Evolutionary conservation across 2,888 invertebrate genomes (phyloP), one percentile per base, ranked within the genome.

Genomic region (Alitta virens): DNA sequence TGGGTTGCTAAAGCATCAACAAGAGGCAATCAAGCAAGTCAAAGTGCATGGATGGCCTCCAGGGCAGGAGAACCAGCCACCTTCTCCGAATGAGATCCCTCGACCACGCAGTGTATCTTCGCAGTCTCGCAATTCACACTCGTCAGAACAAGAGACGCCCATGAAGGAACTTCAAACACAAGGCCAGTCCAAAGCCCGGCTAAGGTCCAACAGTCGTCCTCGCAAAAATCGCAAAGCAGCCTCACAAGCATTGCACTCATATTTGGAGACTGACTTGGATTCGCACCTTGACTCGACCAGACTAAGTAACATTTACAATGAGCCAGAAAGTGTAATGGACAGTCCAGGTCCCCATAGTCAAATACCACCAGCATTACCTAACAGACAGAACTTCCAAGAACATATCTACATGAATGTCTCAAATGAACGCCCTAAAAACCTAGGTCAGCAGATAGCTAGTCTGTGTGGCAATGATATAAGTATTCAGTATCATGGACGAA

Each of bases 401-500:
- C 46, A n/a, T 7, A n/a, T 46, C n/a, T 46, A 46, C 21, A 21
- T 18, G 46, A 46, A 46, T 16, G 7, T 46, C 7, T 7, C 33
- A 5, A 33, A 33, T 33, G 7, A 7, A 33, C 33, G 33, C 12
- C 46, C 46, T 46, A 18, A 18, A 7, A n/a, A 46, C 7, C 5
- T 18, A 5, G 21, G 46, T 7, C 5, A 46, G n/a, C 46, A 46
- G 7, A 9, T 18, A 3, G 46, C 46, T 21, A 46, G 46, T 46
- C n/a, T 38, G 23, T 60, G 56, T 33, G 60, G 49, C 14, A 63
- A 59, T 63, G 67, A 67, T 23, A 60, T 63, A 14, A 56, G 38
- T 23, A 71, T 66, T 57, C 74, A 78, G 58, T 77, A 75, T 63
- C 71, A 72, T 25, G 77, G 78, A 9, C 69, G 70, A 43, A 57